These are phyloP conservation scores for Orthochromis malagaraziensis DNA, from an alignment of 2,113 vertebrate species.

Conservation along the genomic window DNA sequence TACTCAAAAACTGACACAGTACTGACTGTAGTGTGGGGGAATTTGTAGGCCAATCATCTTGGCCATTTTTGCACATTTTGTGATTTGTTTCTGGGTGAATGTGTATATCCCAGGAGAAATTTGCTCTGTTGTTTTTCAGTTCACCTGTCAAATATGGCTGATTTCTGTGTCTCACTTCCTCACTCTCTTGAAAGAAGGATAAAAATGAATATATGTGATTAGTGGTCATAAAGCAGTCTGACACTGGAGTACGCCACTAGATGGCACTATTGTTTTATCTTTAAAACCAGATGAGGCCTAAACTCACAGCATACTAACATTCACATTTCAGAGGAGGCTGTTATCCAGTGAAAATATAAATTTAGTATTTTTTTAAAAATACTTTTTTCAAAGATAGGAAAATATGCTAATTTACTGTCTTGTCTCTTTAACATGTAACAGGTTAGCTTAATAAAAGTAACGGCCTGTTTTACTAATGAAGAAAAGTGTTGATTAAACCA, in stretches of 20 bases:
- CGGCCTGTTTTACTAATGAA: neutral
- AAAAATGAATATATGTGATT: neutral
- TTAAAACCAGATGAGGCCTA: neutral
- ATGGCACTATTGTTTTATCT: neutral
- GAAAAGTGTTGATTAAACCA: neutral
- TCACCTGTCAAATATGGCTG: neutral
- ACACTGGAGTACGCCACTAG: neutral
- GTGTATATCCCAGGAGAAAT: neutral
- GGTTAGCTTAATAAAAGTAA: neutral
- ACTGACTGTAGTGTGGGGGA: neutral
- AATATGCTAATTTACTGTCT: neutral
- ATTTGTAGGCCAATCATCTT: neutral
- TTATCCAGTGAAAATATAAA: neutral
- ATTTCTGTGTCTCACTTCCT: neutral
- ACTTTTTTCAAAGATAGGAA: neutral
- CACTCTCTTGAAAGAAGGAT: neutral
- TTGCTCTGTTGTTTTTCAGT: neutral
- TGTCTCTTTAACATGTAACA: neutral
- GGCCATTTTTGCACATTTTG: neutral
- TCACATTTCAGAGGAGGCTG: neutral
- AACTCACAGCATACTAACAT: neutral
- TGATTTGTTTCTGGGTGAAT: neutral
- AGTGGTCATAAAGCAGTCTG: neutral
- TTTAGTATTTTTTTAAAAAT: neutral
- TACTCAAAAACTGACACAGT: neutral